A percentile compares a stretch with the other conserved stretches of the same genome.
These are phyloP conservation scores for Tricholauxania praeusta DNA, from an alignment of 2,888 invertebrate genomes.

Conservation along the genomic window DNA sequence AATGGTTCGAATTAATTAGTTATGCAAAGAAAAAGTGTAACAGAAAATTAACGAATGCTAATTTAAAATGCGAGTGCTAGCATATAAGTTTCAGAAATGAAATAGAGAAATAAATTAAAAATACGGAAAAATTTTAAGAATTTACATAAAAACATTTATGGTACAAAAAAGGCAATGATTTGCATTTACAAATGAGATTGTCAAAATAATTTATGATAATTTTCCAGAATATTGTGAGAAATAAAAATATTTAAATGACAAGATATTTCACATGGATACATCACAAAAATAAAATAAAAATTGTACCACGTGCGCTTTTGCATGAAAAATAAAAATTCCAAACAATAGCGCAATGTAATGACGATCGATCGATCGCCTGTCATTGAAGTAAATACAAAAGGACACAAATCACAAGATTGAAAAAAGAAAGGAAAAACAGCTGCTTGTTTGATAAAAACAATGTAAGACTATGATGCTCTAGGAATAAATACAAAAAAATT, in stretches of 20 bases:
- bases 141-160: no score
- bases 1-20: slow-evolving; percentile 29
- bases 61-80: neutral
- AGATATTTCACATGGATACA: no score
- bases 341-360: slow-evolving; percentile 25
- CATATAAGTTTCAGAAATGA: slow-evolving; percentile 14
- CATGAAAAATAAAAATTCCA: neutral
- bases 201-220: no score
- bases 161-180: no score
- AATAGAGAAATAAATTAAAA: slow-evolving; percentile 22
- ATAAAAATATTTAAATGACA: no score
- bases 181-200: no score
- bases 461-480: neutral
- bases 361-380: slow-evolving; percentile 23
- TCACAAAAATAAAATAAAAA: no score
- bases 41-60: slow-evolving; percentile 31
- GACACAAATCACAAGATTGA: slow-evolving; percentile 20
- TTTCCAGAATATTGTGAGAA: no score
- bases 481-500: neutral
- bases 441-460: neutral
- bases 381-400: slow-evolving; percentile 6
- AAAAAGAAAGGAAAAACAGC: slow-evolving; percentile 2
- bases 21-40: slow-evolving; percentile 22
- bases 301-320: slow-evolving; percentile 18
- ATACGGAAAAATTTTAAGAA: neutral